Conservation (phyloP, 1,140 invertebrate genomes). For the Bicyclus anynana region DNA sequence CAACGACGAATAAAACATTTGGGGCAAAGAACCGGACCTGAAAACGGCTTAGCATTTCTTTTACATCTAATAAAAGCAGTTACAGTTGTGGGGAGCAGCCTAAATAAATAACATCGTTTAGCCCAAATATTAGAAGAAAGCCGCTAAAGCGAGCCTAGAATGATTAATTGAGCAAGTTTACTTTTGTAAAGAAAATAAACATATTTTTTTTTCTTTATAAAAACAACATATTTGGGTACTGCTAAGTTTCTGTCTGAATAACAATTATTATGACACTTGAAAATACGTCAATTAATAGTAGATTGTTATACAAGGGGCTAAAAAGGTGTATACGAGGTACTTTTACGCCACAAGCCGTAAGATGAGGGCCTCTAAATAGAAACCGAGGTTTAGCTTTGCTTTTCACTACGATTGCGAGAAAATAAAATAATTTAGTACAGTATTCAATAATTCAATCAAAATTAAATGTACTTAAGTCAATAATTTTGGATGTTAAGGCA, state of each 20-base stretch:
- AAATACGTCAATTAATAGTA: no score
- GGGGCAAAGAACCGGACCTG: background rate
- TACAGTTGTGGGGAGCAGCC: background rate
- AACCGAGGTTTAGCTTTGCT: no score
- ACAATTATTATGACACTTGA: background rate
- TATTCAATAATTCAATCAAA: no score
- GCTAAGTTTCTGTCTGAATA: background rate
- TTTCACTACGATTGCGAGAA: no score
- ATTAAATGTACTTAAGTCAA: no score
- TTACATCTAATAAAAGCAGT: background rate
- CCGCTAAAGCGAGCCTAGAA: background rate
- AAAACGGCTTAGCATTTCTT: background rate
- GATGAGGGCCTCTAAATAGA: no score
- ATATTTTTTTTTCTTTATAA: background rate
- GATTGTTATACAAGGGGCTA: no score
- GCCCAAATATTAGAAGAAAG: background rate
- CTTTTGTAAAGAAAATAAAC: background rate
- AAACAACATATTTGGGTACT: no score
- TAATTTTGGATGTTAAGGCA: no score
- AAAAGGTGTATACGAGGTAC: no score
- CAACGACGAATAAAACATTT: background rate
- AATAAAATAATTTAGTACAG: no score
- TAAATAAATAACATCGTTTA: background rate
- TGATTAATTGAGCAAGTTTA: background rate
- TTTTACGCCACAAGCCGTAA: no score